Evolutionary conservation across 2,888 invertebrate genomes (phyloP), one percentile per base, ranked within the genome.

Genomic region (Drosophila mimica): DNA sequence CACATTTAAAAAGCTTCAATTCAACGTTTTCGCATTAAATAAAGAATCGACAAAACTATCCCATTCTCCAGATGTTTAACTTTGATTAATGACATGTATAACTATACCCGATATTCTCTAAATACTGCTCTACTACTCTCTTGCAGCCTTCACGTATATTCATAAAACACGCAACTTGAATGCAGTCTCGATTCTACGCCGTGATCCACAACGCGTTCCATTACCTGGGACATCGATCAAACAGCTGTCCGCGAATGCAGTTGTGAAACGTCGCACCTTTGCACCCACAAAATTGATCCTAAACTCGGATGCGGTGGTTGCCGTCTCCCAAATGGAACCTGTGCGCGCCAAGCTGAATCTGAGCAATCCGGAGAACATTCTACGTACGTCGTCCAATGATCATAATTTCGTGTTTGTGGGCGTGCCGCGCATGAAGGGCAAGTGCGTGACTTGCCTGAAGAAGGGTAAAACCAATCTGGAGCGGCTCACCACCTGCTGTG

Each of bases 401-500:
- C 93, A 93, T 57, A 87, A 90, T 7, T 87, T 93, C 54, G 90
- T 91, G 8, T 68, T 81, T 20, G 89, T 93, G 4, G 90, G 90
- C 15, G 83, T 91, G 36, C 91, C 92, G 17, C 90, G 93, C 2
- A 63, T 93, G 38, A 90, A 87, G 58, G 93, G 93, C 3, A 79
- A 88, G 58, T 93, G 93, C 75, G 93, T 93, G 0, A 88, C 91
- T 13, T 93, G 93, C 49, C 86, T 93, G 5, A 92, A 91, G 63
- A 69, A 78, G 4, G 80, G 77, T 13, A 61, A 60, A 17, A 59
- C 70, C 4, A 70, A 79, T 31, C 70, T 93, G 25, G 60, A 71
- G 0, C 92, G 92, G 69, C 85, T 93, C 4, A 79, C 79, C 9
- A 93, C 93, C 4, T 92, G 91, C 72, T 93, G 93, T 60, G 91